phyloP scores from a whole-genome alignment of 2,113 vertebrate species.

The Hipposideros armiger region DNA sequence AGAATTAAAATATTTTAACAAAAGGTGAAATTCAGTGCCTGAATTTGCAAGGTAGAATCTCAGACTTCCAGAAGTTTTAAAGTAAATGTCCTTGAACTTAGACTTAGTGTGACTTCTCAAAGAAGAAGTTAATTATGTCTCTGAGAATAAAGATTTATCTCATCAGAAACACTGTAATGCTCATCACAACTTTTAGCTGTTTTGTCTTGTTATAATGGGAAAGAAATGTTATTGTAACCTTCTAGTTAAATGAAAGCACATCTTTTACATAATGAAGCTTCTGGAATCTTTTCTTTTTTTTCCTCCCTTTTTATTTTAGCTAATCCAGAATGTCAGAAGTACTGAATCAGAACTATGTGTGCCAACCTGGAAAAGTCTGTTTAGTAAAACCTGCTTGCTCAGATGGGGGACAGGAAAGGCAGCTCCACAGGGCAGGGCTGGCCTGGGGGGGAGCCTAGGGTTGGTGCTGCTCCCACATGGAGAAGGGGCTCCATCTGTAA shows the following conservation, averaged over 20 bases:
- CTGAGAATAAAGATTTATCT: constrained; percentile 74
- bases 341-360: not conserved
- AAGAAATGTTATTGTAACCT: constrained; percentile 69
- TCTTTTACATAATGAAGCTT: constrained; percentile 71
- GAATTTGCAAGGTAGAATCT: constrained; percentile 18
- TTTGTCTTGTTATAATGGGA: constrained; percentile 71
- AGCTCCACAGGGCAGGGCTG: not conserved
- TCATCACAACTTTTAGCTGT: constrained; percentile 62
- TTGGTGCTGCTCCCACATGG: rapidly evolving
- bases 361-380: not conserved
- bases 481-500: too few species aligned
- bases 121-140: constrained; percentile 78
- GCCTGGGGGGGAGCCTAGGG: not conserved
- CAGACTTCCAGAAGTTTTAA: constrained; percentile 60
- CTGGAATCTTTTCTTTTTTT: not conserved
- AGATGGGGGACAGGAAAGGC: not conserved
- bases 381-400: not conserved
- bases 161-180: constrained; percentile 50
- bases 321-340: constrained; percentile 54
- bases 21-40: constrained; percentile 12
- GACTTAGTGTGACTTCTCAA: constrained; percentile 56
- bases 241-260: constrained; percentile 64
- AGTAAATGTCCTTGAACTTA: constrained; percentile 72
- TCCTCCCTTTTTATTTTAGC: not conserved
- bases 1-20: constrained; percentile 55